Evolutionary conservation across 2,888 invertebrate genomes (phyloP).

Genomic region (Drosophila nr. perissopoda): DNA sequence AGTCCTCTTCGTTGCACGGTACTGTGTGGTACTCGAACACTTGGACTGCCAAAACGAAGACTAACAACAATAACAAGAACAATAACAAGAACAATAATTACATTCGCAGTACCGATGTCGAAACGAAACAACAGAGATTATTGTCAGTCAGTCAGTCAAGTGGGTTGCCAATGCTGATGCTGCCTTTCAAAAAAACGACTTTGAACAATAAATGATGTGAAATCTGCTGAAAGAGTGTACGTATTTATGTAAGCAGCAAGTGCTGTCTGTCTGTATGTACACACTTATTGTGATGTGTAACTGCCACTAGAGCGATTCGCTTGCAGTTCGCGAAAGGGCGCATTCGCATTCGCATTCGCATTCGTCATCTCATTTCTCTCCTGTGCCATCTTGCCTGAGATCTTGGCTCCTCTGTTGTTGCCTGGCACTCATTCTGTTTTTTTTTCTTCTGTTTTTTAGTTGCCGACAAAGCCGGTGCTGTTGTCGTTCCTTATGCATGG

Average conservation of each 20-base stretch:
- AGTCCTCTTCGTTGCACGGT: constrained; percentile 3
- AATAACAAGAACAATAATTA: constrained; percentile 56
- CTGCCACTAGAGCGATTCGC: constrained; percentile 24
- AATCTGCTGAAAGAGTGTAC: constrained; percentile 58
- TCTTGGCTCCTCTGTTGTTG: constrained; percentile 47
- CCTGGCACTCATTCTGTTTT: constrained; percentile 41
- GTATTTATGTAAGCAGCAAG: constrained; percentile 15
- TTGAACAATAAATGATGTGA: constrained; percentile 76
- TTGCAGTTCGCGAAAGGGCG: constrained; percentile 60
- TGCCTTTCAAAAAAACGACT: constrained; percentile 55
- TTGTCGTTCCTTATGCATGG: constrained; percentile 63
- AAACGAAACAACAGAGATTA: constrained; percentile 65
- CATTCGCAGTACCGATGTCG: constrained; percentile 58
- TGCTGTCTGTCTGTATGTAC: constrained; percentile 9
- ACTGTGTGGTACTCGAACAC: constrained; percentile 27
- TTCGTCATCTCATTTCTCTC: constrained; percentile 14
- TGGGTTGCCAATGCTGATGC: constrained; percentile 55
- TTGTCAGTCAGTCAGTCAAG: constrained; percentile 71
- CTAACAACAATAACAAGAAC: neutral
- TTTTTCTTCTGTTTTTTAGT: neutral
- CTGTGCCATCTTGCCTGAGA: constrained; percentile 30
- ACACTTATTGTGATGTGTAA: constrained; percentile 22
- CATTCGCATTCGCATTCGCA: constrained; percentile 40
- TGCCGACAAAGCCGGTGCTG: constrained; percentile 58
- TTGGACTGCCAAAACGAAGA: constrained; percentile 32